These are phyloP conservation scores for Macrocentrus cingulum DNA, from an alignment of 1,140 invertebrate genomes.

Conservation along the genomic window DNA sequence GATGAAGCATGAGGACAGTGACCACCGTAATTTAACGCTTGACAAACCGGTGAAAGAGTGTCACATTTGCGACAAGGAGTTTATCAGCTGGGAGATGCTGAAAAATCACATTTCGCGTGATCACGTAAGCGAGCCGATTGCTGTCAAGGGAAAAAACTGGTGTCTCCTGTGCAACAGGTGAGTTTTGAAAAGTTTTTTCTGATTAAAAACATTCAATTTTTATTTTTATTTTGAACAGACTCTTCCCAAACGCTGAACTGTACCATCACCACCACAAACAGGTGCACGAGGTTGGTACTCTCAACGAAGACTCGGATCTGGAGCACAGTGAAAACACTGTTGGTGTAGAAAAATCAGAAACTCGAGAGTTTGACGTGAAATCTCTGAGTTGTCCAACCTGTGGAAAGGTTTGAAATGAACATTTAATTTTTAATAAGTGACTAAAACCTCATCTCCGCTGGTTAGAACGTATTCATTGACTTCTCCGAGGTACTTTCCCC, in stretches of 20 bases:
- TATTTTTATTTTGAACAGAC: constrained; percentile 34
- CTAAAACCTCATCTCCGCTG: too few relatives aligned
- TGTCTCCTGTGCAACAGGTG: constrained; percentile 47
- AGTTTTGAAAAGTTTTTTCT: constrained; percentile 9
- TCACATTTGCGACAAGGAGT: constrained; percentile 45
- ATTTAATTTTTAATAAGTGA: too few relatives aligned
- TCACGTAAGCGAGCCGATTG: constrained; percentile 36
- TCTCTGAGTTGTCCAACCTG: constrained; percentile 46
- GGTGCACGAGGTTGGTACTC: constrained; percentile 36
- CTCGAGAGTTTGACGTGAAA: constrained; percentile 36
- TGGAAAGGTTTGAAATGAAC: too few relatives aligned
- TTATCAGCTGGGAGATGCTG: constrained; percentile 48
- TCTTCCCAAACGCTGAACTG: constrained; percentile 39
- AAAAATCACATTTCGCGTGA: constrained; percentile 44
- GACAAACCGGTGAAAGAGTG: constrained; percentile 41
- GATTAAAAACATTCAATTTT: neutral
- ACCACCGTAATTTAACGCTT: constrained; percentile 42
- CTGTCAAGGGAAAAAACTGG: constrained; percentile 40
- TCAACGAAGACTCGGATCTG: neutral
- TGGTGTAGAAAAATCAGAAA: constrained; percentile 29
- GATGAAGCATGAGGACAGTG: constrained; percentile 43
- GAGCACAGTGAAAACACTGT: constrained; percentile 5
- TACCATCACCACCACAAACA: constrained; percentile 43
- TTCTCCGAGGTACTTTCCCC: too few relatives aligned
- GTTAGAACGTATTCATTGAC: too few relatives aligned